A percentile compares a stretch with the other conserved stretches of the same genome.
Conservation (phyloP, 2,113 vertebrate species). For the Engystomops pustulosus region DNA sequence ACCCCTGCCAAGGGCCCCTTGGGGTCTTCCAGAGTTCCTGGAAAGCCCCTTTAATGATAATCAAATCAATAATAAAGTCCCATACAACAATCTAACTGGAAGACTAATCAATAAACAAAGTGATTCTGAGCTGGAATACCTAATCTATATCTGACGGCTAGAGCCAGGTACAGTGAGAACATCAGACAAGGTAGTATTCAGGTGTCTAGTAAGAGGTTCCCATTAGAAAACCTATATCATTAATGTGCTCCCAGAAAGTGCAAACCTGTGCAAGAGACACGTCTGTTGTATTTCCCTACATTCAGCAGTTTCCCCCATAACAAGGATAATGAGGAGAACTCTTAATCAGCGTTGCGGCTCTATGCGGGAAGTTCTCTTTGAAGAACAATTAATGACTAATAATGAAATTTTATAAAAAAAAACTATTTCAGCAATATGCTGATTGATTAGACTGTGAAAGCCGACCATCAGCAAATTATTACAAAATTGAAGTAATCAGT, state of each 20-base stretch:
- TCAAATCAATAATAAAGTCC: background rate
- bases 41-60: background rate
- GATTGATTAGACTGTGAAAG: conserved; percentile 45
- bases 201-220: conserved; percentile 17
- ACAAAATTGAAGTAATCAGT: conserved; percentile 32
- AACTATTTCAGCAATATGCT: conserved; percentile 32
- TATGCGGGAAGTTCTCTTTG: conserved; percentile 37
- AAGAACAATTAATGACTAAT: conserved; percentile 56
- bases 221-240: conserved; percentile 28
- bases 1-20: too few species aligned
- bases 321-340: conserved; percentile 57
- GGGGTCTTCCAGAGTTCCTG: too few species aligned
- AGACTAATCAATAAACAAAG: background rate
- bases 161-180: background rate
- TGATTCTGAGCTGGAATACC: background rate
- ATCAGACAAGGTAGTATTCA: background rate
- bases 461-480: conserved; percentile 34
- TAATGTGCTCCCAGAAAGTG: conserved; percentile 45
- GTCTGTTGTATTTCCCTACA: conserved; percentile 43
- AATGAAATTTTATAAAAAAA: conserved; percentile 53
- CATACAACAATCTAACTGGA: background rate
- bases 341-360: conserved; percentile 48
- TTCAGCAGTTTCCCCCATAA: conserved; percentile 55
- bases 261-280: conserved; percentile 40
- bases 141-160: background rate